These are phyloP conservation scores for Pongo pygmaeus DNA, from an alignment of 2,113 vertebrate species.

Conservation along the genomic window DNA sequence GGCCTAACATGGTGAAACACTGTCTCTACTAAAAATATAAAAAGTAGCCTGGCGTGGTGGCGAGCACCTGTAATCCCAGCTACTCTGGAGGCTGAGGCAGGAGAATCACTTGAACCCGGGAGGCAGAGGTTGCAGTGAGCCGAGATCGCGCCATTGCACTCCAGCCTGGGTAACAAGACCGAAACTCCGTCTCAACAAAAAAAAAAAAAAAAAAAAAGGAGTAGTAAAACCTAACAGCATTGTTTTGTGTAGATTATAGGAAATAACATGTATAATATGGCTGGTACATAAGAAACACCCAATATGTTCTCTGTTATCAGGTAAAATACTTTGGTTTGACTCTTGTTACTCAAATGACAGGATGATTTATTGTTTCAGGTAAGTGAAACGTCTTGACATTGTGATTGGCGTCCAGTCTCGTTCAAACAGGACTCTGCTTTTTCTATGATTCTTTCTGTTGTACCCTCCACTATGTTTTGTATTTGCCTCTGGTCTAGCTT, in stretches of 20 bases:
- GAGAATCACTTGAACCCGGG: no score
- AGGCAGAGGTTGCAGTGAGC: no score
- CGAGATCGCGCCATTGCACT: no score
- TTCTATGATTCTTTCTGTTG: background rate
- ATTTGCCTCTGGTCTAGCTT: background rate
- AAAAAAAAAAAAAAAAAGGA: background rate
- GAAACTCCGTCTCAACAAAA: no score
- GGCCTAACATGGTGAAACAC: no score
- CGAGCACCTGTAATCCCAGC: no score
- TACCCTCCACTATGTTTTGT: background rate
- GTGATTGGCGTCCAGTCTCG: background rate
- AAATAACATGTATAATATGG: background rate
- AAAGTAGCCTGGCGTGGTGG: background rate
- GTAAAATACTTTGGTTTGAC: background rate
- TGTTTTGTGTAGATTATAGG: background rate
- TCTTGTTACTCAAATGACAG: background rate
- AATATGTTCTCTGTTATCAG: background rate
- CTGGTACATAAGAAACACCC: background rate
- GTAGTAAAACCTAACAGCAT: background rate
- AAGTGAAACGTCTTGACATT: background rate
- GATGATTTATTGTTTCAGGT: background rate
- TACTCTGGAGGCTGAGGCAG: no score
- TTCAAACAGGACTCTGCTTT: background rate
- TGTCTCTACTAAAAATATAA: background rate
- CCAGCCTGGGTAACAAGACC: no score